Conservation (phyloP, 2,797 vertebrate genomes). For the Malacoctenus gilli region DNA sequence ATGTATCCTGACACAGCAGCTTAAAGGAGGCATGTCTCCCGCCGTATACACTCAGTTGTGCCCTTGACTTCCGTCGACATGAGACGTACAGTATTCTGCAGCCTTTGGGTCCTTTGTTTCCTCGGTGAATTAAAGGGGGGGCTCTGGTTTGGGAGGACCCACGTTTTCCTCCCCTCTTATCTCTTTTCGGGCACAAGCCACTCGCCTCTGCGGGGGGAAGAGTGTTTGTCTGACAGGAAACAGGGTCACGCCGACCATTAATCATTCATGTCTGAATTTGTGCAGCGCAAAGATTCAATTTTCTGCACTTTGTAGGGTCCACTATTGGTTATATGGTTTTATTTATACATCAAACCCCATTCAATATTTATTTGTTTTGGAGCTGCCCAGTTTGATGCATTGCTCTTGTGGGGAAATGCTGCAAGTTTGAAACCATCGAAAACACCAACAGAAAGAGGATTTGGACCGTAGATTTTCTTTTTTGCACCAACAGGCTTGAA, state of each 20-base stretch:
- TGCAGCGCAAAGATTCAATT: conserved; percentile 72
- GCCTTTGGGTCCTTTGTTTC: conserved; percentile 8
- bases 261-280: conserved; percentile 78
- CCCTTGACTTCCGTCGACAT: conserved; percentile 5
- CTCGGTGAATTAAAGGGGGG: conserved; percentile 12
- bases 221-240: conserved; percentile 60
- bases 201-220: conserved; percentile 51
- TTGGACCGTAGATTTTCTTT: neutral
- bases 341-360: conserved; percentile 73
- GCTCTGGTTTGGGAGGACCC: conserved; percentile 34
- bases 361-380: conserved; percentile 70
- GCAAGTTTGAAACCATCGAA: neutral
- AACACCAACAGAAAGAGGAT: neutral
- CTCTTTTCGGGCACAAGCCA: conserved; percentile 25
- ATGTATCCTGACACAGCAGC: neutral
- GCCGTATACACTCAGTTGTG: neutral
- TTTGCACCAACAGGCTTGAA: neutral
- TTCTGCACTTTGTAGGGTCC: conserved; percentile 71
- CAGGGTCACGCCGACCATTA: conserved; percentile 63
- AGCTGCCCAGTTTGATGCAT: conserved; percentile 40
- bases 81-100: conserved; percentile 6
- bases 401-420: conserved; percentile 31
- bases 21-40: neutral
- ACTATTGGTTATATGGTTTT: conserved; percentile 69
- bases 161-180: conserved; percentile 3